A percentile compares a stretch with the other conserved stretches of the same genome.
phyloP scores from a whole-genome alignment of 2,113 vertebrate genomes.

The Canis aureus region DNA sequence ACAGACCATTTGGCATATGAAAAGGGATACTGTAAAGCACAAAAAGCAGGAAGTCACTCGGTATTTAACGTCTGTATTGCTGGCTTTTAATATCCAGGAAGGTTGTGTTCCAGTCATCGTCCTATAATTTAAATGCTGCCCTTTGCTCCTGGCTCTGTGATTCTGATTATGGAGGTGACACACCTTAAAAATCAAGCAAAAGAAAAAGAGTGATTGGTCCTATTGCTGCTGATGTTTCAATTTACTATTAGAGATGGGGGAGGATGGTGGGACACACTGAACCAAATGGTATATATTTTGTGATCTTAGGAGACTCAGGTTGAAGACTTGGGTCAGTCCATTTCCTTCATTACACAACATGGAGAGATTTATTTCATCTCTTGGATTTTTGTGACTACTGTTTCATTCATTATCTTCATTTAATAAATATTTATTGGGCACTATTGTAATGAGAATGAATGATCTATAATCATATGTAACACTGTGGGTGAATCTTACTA shows the following conservation, averaged over 20 bases:
- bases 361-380: neutral
- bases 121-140: constrained; percentile 40
- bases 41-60: constrained; percentile 64
- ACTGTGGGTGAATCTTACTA: constrained; percentile 23
- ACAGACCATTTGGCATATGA: constrained; percentile 28
- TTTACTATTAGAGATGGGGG: neutral
- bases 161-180: constrained; percentile 63
- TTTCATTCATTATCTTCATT: constrained; percentile 46
- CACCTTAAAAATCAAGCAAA: constrained; percentile 71
- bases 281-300: neutral
- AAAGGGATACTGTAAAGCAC: constrained; percentile 34
- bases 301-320: neutral
- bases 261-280: neutral
- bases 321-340: neutral
- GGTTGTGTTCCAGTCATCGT: neutral
- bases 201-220: neutral
- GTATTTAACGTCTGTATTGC: constrained; percentile 24
- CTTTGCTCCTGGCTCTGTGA: constrained; percentile 57
- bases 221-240: neutral
- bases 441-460: neutral
- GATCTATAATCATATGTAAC: neutral
- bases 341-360: constrained; percentile 6
- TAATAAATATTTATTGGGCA: neutral
- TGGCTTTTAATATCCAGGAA: constrained; percentile 56
- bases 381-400: neutral